phyloP scores from a whole-genome alignment of 2,797 vertebrate genomes.

The Sardinella longiceps region DNA sequence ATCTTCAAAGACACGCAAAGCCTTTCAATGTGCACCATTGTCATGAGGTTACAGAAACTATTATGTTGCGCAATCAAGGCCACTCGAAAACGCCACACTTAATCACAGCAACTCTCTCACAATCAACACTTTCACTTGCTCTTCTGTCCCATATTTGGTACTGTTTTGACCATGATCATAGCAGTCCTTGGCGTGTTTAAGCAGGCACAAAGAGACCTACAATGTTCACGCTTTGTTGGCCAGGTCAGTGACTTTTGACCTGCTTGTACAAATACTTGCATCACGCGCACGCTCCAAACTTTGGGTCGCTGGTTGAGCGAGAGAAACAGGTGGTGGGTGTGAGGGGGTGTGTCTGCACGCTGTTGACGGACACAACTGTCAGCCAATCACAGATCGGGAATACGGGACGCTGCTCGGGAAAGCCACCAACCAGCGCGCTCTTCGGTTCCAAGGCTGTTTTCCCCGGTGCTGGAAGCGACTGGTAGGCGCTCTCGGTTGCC shows the following conservation, averaged over 20 bases:
- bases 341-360: slow-evolving; percentile 38
- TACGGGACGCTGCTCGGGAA: background rate
- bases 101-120: background rate
- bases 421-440: slow-evolving; percentile 48
- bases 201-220: background rate
- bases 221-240: background rate
- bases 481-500: slow-evolving; percentile 36
- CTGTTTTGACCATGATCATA: background rate
- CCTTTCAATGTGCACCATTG: slow-evolving; percentile 1
- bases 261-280: background rate
- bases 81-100: background rate
- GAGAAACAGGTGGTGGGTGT: slow-evolving; percentile 55
- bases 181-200: no score
- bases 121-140: background rate
- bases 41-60: background rate
- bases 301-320: slow-evolving; percentile 39
- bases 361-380: slow-evolving; percentile 47
- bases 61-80: background rate
- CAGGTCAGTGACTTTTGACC: slow-evolving; percentile 15
- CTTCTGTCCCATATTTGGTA: background rate
- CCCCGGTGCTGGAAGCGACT: slow-evolving; percentile 43
- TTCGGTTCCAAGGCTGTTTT: slow-evolving; percentile 14
- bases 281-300: slow-evolving; percentile 22
- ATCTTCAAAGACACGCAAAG: background rate
- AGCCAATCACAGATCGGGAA: slow-evolving; percentile 49